phyloP scores from a whole-genome alignment of 64 coral and sea anemone genomes.

The Porites australiensis region DNA sequence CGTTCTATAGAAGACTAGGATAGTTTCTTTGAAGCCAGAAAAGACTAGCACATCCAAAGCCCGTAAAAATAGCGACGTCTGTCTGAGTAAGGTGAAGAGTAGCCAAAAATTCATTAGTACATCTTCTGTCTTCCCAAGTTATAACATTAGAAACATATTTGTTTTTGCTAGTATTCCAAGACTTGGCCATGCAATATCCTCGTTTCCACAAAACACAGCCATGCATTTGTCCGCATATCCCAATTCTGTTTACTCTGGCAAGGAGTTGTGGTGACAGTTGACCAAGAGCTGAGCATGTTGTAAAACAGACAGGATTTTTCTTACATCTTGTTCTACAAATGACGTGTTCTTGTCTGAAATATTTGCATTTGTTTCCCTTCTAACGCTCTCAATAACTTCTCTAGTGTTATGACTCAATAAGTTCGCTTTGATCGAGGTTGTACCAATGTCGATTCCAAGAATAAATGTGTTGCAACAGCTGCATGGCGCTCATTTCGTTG shows the following conservation, averaged over 20 bases:
- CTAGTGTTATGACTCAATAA: slow-evolving; percentile 19
- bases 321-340: slow-evolving; percentile 77
- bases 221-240: slow-evolving; percentile 97
- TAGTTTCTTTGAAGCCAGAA: slow-evolving; percentile 90
- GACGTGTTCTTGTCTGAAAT: neutral
- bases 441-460: slow-evolving; percentile 94
- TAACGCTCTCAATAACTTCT: slow-evolving; percentile 32
- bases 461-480: neutral
- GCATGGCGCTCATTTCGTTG: neutral
- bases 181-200: slow-evolving; percentile 5
- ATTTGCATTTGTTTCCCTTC: slow-evolving; percentile 56
- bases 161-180: slow-evolving; percentile 16
- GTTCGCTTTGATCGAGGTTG: slow-evolving; percentile 87
- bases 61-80: slow-evolving; percentile 65
- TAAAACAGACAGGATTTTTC: slow-evolving; percentile 63
- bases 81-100: slow-evolving; percentile 47
- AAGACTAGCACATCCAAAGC: slow-evolving; percentile 95
- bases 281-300: slow-evolving; percentile 48
- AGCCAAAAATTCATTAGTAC: slow-evolving; percentile 73
- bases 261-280: slow-evolving; percentile 29
- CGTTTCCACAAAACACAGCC: slow-evolving; percentile 93
- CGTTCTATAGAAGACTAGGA: slow-evolving; percentile 32
- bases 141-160: slow-evolving; percentile 56
- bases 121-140: slow-evolving; percentile 95
- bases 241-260: slow-evolving; percentile 75